These are phyloP conservation scores for Ammodytes marinus DNA, from an alignment of 2,113 vertebrate genomes.

Conservation along the genomic window DNA sequence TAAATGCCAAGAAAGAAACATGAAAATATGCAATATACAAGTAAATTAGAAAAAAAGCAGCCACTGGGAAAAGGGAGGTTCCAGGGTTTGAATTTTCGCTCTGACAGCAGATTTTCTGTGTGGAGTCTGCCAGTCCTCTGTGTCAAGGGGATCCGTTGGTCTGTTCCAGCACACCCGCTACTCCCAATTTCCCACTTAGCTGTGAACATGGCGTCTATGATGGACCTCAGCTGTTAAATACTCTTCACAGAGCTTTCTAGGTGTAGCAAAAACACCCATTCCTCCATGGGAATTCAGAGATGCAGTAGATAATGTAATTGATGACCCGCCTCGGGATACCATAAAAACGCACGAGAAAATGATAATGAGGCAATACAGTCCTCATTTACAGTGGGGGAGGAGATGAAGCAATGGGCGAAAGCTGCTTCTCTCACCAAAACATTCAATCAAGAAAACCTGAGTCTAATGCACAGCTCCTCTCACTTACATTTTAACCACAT, in stretches of 20 bases:
- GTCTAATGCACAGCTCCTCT: slow-evolving; percentile 21
- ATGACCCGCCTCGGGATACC: slow-evolving; percentile 22
- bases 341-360: slow-evolving; percentile 33
- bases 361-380: slow-evolving; percentile 11
- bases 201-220: not conserved
- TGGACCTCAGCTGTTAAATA: slow-evolving; percentile 31
- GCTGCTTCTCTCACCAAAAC: slow-evolving; percentile 20
- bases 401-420: slow-evolving; percentile 22
- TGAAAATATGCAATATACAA: no score
- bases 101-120: not conserved
- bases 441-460: slow-evolving; percentile 39
- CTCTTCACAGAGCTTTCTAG: slow-evolving; percentile 4
- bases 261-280: slow-evolving; percentile 4
- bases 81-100: not conserved
- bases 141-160: not conserved
- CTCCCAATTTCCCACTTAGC: not conserved
- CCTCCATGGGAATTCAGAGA: slow-evolving; percentile 4
- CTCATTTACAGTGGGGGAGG: slow-evolving; percentile 27
- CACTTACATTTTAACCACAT: slow-evolving; percentile 20
- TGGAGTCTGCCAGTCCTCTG: not conserved
- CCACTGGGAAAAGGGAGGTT: not conserved
- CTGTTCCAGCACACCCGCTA: not conserved
- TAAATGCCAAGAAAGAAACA: no score
- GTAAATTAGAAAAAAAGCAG: no score
- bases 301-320: slow-evolving; percentile 19